Evolutionary conservation across 2,113 vertebrate species (phyloP).

Genomic region (Haliaeetus leucogaster): DNA sequence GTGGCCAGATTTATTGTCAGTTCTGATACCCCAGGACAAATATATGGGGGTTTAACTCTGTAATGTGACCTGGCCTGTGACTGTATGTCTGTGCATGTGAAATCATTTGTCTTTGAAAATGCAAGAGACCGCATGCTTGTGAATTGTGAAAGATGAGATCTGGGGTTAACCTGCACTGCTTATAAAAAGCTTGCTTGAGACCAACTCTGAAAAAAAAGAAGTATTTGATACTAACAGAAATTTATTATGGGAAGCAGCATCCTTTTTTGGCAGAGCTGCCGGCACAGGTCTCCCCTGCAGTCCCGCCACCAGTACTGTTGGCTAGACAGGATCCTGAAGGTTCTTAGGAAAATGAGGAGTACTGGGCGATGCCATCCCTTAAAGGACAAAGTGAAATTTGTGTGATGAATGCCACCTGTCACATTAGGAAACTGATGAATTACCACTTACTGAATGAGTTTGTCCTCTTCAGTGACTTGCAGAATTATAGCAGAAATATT

Average conservation of each 20-base stretch:
- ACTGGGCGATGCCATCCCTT: background rate
- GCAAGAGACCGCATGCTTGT: accelerated
- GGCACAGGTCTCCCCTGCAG: background rate
- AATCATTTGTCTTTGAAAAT: background rate
- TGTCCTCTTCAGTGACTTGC: slow-evolving; percentile 10
- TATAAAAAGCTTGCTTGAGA: background rate
- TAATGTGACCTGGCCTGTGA: background rate
- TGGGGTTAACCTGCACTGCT: background rate
- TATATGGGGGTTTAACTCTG: background rate
- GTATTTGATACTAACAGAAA: background rate
- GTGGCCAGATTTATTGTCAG: background rate
- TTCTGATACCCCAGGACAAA: background rate
- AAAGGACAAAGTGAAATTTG: background rate
- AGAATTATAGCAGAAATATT: background rate
- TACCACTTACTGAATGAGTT: slow-evolving; percentile 46
- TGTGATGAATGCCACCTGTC: slow-evolving; percentile 6
- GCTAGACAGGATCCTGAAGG: background rate
- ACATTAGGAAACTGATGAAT: slow-evolving; percentile 23
- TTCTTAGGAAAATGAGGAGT: background rate
- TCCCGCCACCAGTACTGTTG: background rate
- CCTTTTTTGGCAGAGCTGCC: background rate
- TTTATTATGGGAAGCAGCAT: background rate
- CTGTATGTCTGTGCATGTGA: accelerated
- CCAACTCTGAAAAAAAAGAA: background rate
- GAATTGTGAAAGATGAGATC: background rate